Evolutionary conservation across 1,140 invertebrate species (phyloP), one percentile per base, ranked within the genome.

Genomic region (Anastrepha obliqua): DNA sequence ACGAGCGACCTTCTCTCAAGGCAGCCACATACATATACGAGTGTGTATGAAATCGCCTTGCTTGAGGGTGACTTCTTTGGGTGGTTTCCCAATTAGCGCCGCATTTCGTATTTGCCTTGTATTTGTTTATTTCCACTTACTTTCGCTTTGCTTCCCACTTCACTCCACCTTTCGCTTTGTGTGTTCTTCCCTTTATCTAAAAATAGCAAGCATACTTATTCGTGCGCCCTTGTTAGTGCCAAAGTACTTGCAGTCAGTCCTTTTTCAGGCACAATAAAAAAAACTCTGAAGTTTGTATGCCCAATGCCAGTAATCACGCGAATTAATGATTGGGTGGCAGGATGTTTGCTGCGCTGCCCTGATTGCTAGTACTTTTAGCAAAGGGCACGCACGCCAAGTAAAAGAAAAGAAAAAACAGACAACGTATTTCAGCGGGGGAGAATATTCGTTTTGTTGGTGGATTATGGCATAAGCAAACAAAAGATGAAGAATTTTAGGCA

Each of bases 311-410:
- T 81, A 81, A 81, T 58, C 47, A 58, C n/a, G 20, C 74, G 74
- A 81, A 81, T 81, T 81, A 81, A 81, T 81, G 74, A 81, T 81
- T 81, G 74, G 74, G 47, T 58, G 74, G 47, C 74, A 81, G 74
- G 74, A 47, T 81, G 74, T 44, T 81, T 81, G 74, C 44, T 81
- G 42, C n/a, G 74, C 17, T 81, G 74, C 55, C 17, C 74, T 81
- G 74, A 81, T 81, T 81, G 74, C 74, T 81, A 47, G 74, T 81
- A 42, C 74, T 81, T 81, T 51, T n/a, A n/a, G 74, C n/a, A 55
- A 81, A 9, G 74, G 29, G 1, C 29, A 29, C 29, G 47, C 17
- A 51, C 51, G 74, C 7, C 74, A 20, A 81, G 55, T 8, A 81
- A 51, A 29, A 8, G 55, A 70, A 5, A 70, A 70, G 8, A 47